phyloP scores from a whole-genome alignment of 2,888 invertebrate species.

The Heliconius ethilla region DNA sequence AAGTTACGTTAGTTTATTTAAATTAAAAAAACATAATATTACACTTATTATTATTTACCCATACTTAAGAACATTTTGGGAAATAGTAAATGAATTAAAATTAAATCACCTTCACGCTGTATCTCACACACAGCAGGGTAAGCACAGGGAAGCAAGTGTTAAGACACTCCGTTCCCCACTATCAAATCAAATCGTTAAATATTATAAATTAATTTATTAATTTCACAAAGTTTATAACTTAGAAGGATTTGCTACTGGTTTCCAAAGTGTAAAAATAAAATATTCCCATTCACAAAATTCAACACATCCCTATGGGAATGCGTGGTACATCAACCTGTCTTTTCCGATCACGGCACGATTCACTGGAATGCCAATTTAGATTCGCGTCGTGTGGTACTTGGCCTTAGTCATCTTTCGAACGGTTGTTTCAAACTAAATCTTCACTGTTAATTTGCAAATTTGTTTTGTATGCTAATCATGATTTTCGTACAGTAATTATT shows the following conservation, averaged over 20 bases:
- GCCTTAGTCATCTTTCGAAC: constrained; percentile 46
- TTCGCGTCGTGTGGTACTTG: constrained; percentile 44
- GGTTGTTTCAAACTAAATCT: constrained; percentile 38
- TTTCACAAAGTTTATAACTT: background rate
- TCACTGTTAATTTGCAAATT: constrained; percentile 36
- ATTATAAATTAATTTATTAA: no score
- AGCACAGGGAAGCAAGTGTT: no score
- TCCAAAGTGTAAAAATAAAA: background rate
- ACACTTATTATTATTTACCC: no score
- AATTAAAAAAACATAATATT: no score
- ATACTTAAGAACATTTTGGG: no score
- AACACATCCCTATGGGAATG: constrained; percentile 52
- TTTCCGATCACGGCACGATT: constrained; percentile 49
- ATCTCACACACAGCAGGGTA: no score
- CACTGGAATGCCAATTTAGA: constrained; percentile 48
- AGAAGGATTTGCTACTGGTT: background rate
- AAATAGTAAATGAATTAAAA: no score
- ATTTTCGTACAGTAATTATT: background rate
- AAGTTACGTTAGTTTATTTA: no score
- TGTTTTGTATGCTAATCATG: constrained; percentile 22
- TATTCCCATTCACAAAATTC: constrained; percentile 53
- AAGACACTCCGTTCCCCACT: no score
- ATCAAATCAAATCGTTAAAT: no score
- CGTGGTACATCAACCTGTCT: constrained; percentile 66
- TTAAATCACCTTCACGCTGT: no score